A percentile compares a stretch with the other conserved stretches of the same genome.
Conservation (phyloP, 2,797 vertebrate genomes). For the Coccyzus lansbergi region DNA sequence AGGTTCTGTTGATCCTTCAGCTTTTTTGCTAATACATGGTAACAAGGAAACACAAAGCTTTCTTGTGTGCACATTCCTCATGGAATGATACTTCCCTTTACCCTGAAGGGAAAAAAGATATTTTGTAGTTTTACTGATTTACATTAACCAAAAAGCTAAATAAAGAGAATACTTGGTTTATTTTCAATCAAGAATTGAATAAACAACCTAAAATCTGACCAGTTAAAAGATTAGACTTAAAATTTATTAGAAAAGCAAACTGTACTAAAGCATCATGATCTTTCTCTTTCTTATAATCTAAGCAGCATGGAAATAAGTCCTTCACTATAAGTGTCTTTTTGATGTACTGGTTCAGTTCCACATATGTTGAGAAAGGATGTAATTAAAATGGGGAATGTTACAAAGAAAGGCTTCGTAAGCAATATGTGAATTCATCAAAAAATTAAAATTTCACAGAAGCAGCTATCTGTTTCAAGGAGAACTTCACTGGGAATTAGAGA, state of each 20-base stretch:
- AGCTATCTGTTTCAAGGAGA: not conserved
- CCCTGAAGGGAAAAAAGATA: not conserved
- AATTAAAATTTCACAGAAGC: not conserved
- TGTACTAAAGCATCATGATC: not conserved
- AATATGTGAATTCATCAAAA: slow-evolving; percentile 4
- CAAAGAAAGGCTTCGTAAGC: not conserved
- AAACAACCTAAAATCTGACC: not conserved
- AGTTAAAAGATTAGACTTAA: not conserved
- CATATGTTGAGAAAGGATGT: not conserved
- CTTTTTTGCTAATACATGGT: not conserved
- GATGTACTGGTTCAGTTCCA: not conserved
- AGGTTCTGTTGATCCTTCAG: not conserved
- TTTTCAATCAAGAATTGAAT: not conserved
- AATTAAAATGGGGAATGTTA: not conserved
- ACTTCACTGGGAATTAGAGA: not conserved
- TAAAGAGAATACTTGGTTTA: not conserved
- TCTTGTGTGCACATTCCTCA: not conserved
- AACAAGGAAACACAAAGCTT: not conserved
- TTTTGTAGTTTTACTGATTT: not conserved
- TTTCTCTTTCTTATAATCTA: not conserved
- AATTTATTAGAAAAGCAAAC: not conserved
- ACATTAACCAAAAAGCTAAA: not conserved
- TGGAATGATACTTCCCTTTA: not conserved
- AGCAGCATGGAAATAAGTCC: not conserved
- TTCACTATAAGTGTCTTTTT: not conserved